Percentiles rank a stretch among this genome's conserved stretches.
These are phyloP conservation scores for Lasioglossum baleicum DNA, from an alignment of 1,140 invertebrate genomes.

Conservation along the genomic window DNA sequence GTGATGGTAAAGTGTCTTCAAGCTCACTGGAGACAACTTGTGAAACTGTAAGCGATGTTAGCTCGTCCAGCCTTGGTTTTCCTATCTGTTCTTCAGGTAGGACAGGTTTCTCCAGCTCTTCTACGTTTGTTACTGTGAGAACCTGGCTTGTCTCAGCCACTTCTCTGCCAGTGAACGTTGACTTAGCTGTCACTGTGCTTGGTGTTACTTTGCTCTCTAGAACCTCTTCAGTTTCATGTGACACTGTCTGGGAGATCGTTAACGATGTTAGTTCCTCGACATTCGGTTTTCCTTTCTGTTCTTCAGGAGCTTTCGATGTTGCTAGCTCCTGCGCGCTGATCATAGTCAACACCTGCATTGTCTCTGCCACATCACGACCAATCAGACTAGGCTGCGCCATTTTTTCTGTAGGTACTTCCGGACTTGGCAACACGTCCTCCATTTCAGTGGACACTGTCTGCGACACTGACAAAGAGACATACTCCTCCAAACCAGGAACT, in stretches of 20 bases:
- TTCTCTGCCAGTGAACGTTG: conserved; percentile 66
- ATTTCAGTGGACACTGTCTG: conserved; percentile 61
- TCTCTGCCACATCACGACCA: conserved; percentile 69
- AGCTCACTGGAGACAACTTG: conserved; percentile 70
- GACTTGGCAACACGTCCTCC: conserved; percentile 53
- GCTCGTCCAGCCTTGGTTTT: conserved; percentile 67
- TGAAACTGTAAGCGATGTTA: conserved; percentile 69
- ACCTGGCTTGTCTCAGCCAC: conserved; percentile 69
- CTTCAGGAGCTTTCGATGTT: conserved; percentile 53
- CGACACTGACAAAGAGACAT: conserved; percentile 62
- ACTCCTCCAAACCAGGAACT: conserved; percentile 56
- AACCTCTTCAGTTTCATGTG: conserved; percentile 62
- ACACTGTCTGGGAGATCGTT: conserved; percentile 60
- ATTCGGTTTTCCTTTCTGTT: conserved; percentile 60
- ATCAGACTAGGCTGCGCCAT: conserved; percentile 61
- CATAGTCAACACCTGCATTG: conserved; percentile 64
- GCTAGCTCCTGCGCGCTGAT: conserved; percentile 56
- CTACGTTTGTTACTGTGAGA: conserved; percentile 53
- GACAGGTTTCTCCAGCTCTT: conserved; percentile 54
- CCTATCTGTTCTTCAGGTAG: conserved; percentile 63
- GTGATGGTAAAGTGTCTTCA: conserved; percentile 62
- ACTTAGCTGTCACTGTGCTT: conserved; percentile 51
- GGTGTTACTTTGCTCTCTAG: conserved; percentile 51
- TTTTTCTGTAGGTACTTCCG: conserved; percentile 50
- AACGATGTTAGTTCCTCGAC: conserved; percentile 68